These are phyloP conservation scores for Zaprionus africanus DNA, from an alignment of 1,140 invertebrate genomes.

Conservation along the genomic window DNA sequence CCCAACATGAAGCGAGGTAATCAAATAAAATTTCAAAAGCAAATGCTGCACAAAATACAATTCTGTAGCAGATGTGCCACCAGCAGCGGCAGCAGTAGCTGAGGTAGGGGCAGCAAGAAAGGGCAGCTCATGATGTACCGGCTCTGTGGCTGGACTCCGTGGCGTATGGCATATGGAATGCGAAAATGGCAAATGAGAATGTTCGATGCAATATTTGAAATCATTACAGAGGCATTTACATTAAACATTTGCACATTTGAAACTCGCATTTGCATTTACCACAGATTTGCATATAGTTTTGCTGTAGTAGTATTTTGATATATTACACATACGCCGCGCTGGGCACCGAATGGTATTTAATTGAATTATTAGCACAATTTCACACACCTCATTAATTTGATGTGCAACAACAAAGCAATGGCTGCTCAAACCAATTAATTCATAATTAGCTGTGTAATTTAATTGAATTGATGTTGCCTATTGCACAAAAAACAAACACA, in stretches of 20 bases:
- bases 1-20: slow-evolving; percentile 33
- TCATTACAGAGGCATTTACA: slow-evolving; percentile 29
- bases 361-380: slow-evolving; percentile 46
- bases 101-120: not conserved
- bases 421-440: slow-evolving; percentile 43
- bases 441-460: slow-evolving; percentile 41
- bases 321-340: slow-evolving; percentile 19
- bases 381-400: slow-evolving; percentile 42
- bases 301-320: not conserved
- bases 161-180: slow-evolving; percentile 26
- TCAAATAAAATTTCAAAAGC: slow-evolving; percentile 41
- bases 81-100: not conserved
- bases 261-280: slow-evolving; percentile 13
- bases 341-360: slow-evolving; percentile 14
- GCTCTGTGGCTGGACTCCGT: not conserved
- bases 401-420: slow-evolving; percentile 10
- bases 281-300: slow-evolving; percentile 13
- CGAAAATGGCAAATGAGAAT: slow-evolving; percentile 17
- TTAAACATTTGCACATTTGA: slow-evolving; percentile 25
- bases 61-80: not conserved
- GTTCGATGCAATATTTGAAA: slow-evolving; percentile 25
- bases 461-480: slow-evolving; percentile 2
- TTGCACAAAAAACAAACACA: not conserved
- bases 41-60: slow-evolving; percentile 18
- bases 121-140: not conserved